Evolutionary conservation across 2,797 vertebrate genomes (phyloP), one percentile per base, ranked within the genome.

Genomic region (Pristis pectinata): DNA sequence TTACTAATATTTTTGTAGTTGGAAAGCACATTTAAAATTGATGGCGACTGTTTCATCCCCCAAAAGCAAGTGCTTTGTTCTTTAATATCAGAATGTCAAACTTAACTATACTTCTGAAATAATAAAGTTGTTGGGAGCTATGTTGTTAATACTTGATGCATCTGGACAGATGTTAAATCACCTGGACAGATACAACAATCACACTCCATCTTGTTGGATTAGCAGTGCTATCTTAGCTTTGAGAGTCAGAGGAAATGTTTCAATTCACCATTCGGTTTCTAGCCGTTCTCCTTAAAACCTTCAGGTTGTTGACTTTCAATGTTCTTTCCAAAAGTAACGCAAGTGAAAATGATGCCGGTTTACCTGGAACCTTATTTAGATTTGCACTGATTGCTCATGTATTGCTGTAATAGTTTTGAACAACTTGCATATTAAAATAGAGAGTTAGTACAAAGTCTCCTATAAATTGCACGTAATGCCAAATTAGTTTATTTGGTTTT

Each of bases 1-100:
- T 76, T 22, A 94, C 70, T 94, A 76, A 93, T 76, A 94, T 76
- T 94, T 72, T 41, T 53, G 41, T 53, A 37, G 70, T n/a, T 76
- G 64, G 37, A 76, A 76, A 74, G 92, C 92, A 76, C 13, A 74
- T 15, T 49, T 76, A 76, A 53, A 76, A 94, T 94, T 94, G 67
- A 56, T 53, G 44, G 37, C 30, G 61, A 34, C 27, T 93, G 34
- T 49, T 44, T 74, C 17, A 53, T 34, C 44, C 13, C 37, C 6
- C 70, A 34, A 67, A 92, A 67, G 19, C 4, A 67, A 93, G 3
- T 13, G 5, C 49, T 27, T 34, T 41, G 70, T 53, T 72, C 27
- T 93, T 74, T 70, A 44, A 49, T 49, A 49, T 93, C 30, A 11
- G 22, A 72, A 74, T 22, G 41, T 24, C 91, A 72, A 70, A 93